Evolutionary conservation across 1,140 invertebrate genomes (phyloP), one percentile per base, ranked within the genome.

Genomic region (Lordiphosa mommai): DNA sequence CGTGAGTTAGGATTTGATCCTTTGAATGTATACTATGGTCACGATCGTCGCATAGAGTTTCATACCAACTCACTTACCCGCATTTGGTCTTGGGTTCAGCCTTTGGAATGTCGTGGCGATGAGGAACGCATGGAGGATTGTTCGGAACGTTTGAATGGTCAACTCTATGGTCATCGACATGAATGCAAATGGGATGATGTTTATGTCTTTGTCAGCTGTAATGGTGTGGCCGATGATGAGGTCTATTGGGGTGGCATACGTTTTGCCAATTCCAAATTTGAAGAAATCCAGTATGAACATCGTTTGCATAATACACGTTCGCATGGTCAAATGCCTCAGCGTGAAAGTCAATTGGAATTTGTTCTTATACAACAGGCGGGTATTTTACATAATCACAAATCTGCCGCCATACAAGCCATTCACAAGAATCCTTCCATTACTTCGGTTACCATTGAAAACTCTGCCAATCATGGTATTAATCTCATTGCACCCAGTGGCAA

Each of bases 191-290:
- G 96, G 95, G 93, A 97, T 82, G 94, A 95, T 36, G 91, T 95
- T 29, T 99, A 97, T 88, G 95, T 99, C 0, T 99, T 99, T 79
- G 93, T 99, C 27, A 93, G 96, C 67, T 99, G 98, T 87, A 91
- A 93, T 40, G 91, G 94, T 60, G 72, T 96, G 4, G 91, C 93
- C 8, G 87, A 91, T 3, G 90, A 90, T 7, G 89, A 93, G 34
- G 92, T 96, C 38, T 98, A 99, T 88, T 99, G 98, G 98, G 98
- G 98, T 36, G 98, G 98, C 17, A 94, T 99, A 53, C 90, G 98
- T 37, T 98, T 99, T 89, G 93, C 97, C 4, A 93, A 95, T 84
- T 92, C 94, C 13, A 93, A 95, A 72, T 98, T 98, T 87, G 98
- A 99, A 88, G 94, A 94, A 89, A 93, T 94, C 61, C 89, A 95